Evolutionary conservation across 2,888 invertebrate genomes (phyloP).

Genomic region (Tineola bisselliella): DNA sequence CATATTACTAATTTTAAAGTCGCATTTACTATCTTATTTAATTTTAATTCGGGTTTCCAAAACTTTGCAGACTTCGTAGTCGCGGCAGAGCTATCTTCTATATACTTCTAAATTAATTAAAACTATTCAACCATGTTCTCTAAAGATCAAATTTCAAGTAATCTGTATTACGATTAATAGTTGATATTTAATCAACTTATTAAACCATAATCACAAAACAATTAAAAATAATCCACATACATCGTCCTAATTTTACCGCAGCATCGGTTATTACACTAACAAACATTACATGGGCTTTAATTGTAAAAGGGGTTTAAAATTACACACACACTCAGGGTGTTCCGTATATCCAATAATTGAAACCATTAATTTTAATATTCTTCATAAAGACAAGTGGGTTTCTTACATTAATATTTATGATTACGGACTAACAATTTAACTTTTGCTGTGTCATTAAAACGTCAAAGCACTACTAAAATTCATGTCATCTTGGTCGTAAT

Average conservation of each 20-base stretch:
- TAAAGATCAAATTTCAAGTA: no score
- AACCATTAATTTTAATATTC: conserved; percentile 54
- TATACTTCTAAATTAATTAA: no score
- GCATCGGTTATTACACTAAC: no score
- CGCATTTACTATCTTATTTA: no score
- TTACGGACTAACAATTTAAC: conserved; percentile 17
- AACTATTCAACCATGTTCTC: no score
- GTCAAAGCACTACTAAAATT: not conserved
- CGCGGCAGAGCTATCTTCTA: no score
- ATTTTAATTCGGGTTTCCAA: no score
- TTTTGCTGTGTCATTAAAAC: conserved; percentile 4
- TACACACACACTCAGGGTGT: not conserved
- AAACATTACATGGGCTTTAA: not conserved
- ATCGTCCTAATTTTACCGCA: no score
- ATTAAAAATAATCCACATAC: not conserved
- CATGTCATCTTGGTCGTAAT: not conserved
- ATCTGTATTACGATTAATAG: no score
- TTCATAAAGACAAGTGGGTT: conserved; percentile 26
- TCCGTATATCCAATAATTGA: conserved; percentile 32
- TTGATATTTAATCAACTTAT: not conserved
- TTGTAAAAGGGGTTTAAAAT: not conserved
- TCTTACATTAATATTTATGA: conserved; percentile 49
- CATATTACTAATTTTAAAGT: no score
- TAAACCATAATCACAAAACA: not conserved
- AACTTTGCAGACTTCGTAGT: no score